phyloP scores from a whole-genome alignment of 1,140 invertebrate species.

The Campoletis sonorensis region DNA sequence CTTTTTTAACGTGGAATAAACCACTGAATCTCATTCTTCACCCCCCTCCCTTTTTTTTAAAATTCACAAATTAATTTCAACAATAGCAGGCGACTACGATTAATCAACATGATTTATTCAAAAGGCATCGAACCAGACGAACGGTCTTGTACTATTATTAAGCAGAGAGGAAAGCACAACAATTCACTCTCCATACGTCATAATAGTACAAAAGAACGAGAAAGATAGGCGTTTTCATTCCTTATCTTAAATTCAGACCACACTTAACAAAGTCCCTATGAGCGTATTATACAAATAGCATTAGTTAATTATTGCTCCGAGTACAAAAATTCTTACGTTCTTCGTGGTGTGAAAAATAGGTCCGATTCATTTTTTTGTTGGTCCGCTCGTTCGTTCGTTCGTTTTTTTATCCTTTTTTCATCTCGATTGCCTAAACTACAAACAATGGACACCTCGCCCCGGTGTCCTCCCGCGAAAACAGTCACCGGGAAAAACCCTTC shows the following conservation, averaged over 20 bases:
- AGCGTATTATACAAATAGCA: constrained; percentile 22
- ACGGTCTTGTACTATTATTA: not conserved
- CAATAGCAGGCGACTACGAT: constrained; percentile 10
- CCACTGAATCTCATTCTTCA: not conserved
- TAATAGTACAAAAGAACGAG: constrained; percentile 22
- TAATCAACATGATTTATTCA: not conserved
- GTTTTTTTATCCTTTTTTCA: not conserved
- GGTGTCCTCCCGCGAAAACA: not conserved
- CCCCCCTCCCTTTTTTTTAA: not conserved
- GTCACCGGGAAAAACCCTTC: not conserved
- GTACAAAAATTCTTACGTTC: constrained; percentile 25
- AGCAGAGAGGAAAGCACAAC: not conserved
- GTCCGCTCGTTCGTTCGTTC: constrained; percentile 26
- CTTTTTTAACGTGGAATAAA: constrained; percentile 5
- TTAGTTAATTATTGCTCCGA: constrained; percentile 27
- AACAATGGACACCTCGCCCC: not conserved
- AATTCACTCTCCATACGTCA: not conserved
- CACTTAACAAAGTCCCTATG: constrained; percentile 3
- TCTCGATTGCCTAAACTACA: constrained; percentile 15
- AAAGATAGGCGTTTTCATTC: constrained; percentile 8
- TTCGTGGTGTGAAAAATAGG: constrained; percentile 21
- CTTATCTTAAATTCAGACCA: not conserved
- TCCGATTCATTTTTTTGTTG: constrained; percentile 14
- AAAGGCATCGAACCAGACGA: constrained; percentile 11
- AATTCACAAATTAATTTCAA: constrained; percentile 8